Conservation (phyloP, 2,113 vertebrate genomes). For the Anas platyrhynchos region DNA sequence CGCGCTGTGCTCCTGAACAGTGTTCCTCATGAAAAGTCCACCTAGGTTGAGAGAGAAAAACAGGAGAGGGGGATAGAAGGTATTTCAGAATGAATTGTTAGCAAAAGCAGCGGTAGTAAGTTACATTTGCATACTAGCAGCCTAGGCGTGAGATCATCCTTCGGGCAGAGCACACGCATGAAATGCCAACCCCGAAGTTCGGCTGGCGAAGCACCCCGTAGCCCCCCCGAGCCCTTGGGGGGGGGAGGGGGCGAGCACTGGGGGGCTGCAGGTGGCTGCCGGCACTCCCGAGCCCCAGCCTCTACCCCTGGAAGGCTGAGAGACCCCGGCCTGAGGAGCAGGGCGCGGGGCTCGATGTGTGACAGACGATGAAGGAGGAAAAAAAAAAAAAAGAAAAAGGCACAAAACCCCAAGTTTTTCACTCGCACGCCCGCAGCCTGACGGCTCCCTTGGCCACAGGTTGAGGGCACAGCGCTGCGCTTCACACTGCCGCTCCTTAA, state of each 20-base stretch:
- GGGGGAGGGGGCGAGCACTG: not conserved
- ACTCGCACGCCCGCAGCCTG: not conserved
- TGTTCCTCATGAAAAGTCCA: constrained; percentile 98
- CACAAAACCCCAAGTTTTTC: not conserved
- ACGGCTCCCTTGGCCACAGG: not conserved
- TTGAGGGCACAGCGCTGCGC: not conserved
- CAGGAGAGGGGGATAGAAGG: not conserved
- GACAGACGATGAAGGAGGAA: no score
- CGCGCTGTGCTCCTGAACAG: constrained; percentile 98
- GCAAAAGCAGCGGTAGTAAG: not conserved
- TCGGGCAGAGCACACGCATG: not conserved
- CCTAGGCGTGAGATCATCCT: not conserved
- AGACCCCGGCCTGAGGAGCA: no score
- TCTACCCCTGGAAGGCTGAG: no score
- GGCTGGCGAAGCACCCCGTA: not conserved
- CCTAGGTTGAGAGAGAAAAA: constrained; percentile 75
- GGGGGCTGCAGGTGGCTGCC: no score
- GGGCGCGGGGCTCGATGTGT: no score
- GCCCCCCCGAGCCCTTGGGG: not conserved
- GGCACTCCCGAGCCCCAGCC: no score
- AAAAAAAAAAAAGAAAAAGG: not conserved
- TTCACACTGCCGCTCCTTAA: not conserved
- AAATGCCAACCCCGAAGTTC: not conserved
- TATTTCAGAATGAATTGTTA: constrained; percentile 5
- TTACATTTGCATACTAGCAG: not conserved